Percentiles rank a stretch among this genome's conserved stretches.
Conservation (phyloP, 2,888 invertebrate genomes). For the Prenolepis imparis region DNA sequence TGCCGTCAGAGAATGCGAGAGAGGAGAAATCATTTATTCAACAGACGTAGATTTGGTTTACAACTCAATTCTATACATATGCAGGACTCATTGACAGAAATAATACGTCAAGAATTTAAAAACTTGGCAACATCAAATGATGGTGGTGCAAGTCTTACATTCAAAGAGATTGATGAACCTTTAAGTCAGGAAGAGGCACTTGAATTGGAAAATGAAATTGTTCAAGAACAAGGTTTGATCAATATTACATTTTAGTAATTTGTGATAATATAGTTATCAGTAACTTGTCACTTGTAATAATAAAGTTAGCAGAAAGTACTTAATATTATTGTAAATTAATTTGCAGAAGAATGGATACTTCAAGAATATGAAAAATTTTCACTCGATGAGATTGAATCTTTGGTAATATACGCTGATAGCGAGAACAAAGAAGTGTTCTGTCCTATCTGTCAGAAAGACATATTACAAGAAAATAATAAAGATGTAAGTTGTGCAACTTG, state of each 20-base stretch:
- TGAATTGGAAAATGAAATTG: conserved; percentile 77
- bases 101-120: conserved; percentile 81
- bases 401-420: conserved; percentile 77
- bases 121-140: conserved; percentile 71
- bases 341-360: conserved; percentile 82
- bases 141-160: background rate
- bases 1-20: conserved; percentile 81
- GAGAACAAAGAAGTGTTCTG: conserved; percentile 82
- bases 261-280: background rate
- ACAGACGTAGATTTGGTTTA: conserved; percentile 75
- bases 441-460: conserved; percentile 83
- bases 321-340: conserved; percentile 22
- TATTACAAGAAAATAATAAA: conserved; percentile 70
- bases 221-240: conserved; percentile 79
- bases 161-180: conserved; percentile 51
- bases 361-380: conserved; percentile 82
- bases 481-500: conserved; percentile 80
- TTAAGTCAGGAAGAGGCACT: conserved; percentile 78
- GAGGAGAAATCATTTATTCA: conserved; percentile 80
- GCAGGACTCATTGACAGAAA: conserved; percentile 76
- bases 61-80: conserved; percentile 68
- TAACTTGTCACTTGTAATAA: background rate
- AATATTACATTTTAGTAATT: background rate
- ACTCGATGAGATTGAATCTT: conserved; percentile 79
- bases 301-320: background rate